Evolutionary conservation across 92 coral and sea anemone genomes (phyloP), one percentile per base, ranked within the genome.

Genomic region (Porites cylindrica): DNA sequence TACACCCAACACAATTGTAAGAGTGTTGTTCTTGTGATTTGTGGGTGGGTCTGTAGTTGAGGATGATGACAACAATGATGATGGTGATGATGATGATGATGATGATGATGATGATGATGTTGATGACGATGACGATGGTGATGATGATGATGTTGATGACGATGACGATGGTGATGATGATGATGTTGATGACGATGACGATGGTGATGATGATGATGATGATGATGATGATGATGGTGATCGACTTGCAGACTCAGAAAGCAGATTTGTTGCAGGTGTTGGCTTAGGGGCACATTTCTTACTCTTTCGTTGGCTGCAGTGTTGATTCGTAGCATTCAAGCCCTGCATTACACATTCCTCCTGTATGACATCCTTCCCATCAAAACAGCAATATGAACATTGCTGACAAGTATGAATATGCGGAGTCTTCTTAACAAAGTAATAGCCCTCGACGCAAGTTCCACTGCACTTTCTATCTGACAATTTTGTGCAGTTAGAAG

Each of bases 371-470:
- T 80, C 84, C 1, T 68, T 67, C 17, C 75, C 75, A 17, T 80
- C 84, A 23, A 67, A 20, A 68, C 84, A 80, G 53, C 84, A 80
- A 65, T 66, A 67, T 8, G 84, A 68, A 50, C 84, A 80, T 16
- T 26, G 72, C 14, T 80, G 65, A 21, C 84, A 80, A 24, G 2
- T 54, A 21, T 78, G 82, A n/a, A 17, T 64, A 12, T 66, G 10
- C 3, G 24, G 29, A 1, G 20, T 19, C 51, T 53, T 26, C 59
- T 19, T 14, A 11, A 29, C n/a, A 11, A 54, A 81, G 68, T 52
- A 81, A 58, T 70, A 56, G 1, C 77, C 85, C 12, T 54, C 38
- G 0, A 0, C 16, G 8, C 85, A 81, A 8, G 43, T 81, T 69
- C 66, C 67, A 54, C 8, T 81, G 43, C 85, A 81, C 18, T 0